Evolutionary conservation across 2,888 invertebrate species (phyloP).

Genomic region (Oscheius sp.): DNA sequence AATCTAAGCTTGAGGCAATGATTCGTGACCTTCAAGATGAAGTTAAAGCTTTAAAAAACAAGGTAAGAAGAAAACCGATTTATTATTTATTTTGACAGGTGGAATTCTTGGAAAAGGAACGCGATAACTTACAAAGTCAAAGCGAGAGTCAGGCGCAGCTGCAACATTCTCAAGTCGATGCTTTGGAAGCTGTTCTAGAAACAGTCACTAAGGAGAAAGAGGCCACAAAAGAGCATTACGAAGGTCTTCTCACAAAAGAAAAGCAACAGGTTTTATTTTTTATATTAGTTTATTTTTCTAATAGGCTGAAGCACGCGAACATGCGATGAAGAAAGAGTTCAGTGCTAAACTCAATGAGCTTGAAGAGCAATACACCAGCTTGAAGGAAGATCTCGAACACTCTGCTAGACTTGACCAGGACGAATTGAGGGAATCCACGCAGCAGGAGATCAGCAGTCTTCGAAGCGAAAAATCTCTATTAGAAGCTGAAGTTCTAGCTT

Average conservation of each 20-base stretch:
- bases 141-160: conserved; percentile 68
- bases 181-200: conserved; percentile 69
- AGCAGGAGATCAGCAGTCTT: conserved; percentile 61
- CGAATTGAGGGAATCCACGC: conserved; percentile 56
- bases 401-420: conserved; percentile 53
- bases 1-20: conserved; percentile 58
- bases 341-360: conserved; percentile 67
- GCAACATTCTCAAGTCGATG: conserved; percentile 68
- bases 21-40: conserved; percentile 67
- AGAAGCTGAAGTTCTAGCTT: conserved; percentile 53
- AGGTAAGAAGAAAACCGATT: conserved; percentile 43
- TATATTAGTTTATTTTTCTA: too few species aligned
- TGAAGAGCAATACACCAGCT: conserved; percentile 67
- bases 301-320: conserved; percentile 68
- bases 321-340: conserved; percentile 67
- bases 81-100: conserved; percentile 36
- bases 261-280: conserved; percentile 56
- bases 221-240: conserved; percentile 65
- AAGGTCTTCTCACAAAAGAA: conserved; percentile 62
- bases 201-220: conserved; percentile 70
- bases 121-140: conserved; percentile 68
- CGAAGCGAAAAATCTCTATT: conserved; percentile 55
- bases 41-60: conserved; percentile 67
- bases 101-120: conserved; percentile 69
- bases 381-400: conserved; percentile 64